Evolutionary conservation across 37 sponge, comb jelly and placozoan genomes (phyloP).

Genomic region (Chondrosia reniformis): DNA sequence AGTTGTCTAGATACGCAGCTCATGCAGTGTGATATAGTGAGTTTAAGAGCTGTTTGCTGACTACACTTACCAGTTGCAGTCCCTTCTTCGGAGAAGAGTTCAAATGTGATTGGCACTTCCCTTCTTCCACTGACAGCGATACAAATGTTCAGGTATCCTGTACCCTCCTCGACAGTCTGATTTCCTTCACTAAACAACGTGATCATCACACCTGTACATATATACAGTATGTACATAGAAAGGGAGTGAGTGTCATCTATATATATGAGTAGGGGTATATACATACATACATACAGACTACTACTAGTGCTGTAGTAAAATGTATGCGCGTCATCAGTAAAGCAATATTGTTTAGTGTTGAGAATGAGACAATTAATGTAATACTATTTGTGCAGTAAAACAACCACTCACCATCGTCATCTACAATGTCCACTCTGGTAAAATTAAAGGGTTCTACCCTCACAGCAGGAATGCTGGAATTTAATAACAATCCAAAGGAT

Average conservation of each 20-base stretch:
- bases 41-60: no score
- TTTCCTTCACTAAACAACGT: neutral
- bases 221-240: neutral
- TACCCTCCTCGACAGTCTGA: neutral
- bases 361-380: no score
- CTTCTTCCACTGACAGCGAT: neutral
- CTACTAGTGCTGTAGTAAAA: no score
- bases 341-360: no score
- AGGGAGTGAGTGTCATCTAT: no score
- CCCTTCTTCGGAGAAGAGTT: no score
- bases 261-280: neutral
- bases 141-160: neutral
- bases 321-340: no score
- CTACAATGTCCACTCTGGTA: neutral
- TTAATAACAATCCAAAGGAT: neutral
- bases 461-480: neutral
- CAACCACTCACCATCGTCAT: constrained; percentile 9
- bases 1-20: no score
- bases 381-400: no score
- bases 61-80: constrained; percentile 1
- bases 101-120: constrained; percentile 1
- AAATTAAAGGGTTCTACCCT: neutral
- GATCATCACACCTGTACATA: neutral
- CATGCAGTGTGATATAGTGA: no score
- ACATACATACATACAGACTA: neutral